These are phyloP conservation scores for Panonychus citri DNA, from an alignment of 1,140 invertebrate species.

Conservation along the genomic window DNA sequence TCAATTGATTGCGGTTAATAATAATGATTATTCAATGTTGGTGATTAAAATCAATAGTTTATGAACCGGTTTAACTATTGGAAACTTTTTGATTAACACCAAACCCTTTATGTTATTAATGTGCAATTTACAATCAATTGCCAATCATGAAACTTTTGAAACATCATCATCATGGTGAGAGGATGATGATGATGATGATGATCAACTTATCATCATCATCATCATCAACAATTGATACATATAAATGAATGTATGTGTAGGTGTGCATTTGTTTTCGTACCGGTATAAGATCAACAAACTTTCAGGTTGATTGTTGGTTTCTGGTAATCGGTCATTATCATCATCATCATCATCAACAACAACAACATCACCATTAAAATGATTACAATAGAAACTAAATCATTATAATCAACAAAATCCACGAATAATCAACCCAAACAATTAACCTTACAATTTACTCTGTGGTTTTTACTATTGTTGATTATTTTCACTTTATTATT, in stretches of 20 bases:
- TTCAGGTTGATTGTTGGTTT: not conserved
- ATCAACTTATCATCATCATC: not conserved
- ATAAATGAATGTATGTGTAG: not conserved
- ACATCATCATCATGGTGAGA: too few relatives aligned
- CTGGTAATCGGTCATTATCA: too few relatives aligned
- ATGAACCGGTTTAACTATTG: not conserved
- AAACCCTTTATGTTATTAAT: not conserved
- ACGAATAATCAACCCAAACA: not conserved
- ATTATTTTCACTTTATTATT: too few relatives aligned
- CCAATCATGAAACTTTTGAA: too few relatives aligned
- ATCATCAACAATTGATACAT: not conserved
- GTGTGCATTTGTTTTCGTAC: not conserved
- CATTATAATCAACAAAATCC: too few relatives aligned
- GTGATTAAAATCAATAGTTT: not conserved
- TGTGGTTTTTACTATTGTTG: not conserved
- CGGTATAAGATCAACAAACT: not conserved
- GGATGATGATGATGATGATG: too few relatives aligned
- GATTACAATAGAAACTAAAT: too few relatives aligned
- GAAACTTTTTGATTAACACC: not conserved
- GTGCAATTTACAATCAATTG: too few relatives aligned
- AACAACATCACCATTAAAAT: not conserved
- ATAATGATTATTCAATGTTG: too few relatives aligned
- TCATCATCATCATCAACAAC: not conserved
- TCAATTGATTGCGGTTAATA: too few relatives aligned
- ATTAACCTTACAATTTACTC: not conserved